Conservation (phyloP, 2,797 vertebrate species). For the Phylloscopus collybita region DNA sequence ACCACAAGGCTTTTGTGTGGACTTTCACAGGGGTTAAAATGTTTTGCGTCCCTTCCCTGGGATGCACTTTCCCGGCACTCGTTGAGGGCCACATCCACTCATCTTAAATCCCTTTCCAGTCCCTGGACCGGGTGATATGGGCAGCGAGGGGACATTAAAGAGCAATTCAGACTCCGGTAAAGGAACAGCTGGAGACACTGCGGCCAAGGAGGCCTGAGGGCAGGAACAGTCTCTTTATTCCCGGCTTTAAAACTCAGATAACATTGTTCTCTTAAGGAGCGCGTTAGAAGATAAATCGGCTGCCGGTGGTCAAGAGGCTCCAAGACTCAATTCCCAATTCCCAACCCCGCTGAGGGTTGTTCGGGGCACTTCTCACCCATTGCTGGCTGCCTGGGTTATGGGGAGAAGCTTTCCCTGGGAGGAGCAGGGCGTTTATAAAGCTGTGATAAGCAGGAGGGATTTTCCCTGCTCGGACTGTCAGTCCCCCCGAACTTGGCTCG, state of each 20-base stretch:
- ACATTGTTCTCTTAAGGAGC: neutral
- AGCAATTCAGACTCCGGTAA: neutral
- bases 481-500: neutral
- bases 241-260: neutral
- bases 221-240: neutral
- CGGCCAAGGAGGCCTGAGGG: neutral
- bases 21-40: neutral
- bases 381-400: neutral
- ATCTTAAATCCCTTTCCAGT: neutral
- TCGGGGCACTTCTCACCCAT: neutral
- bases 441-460: neutral
- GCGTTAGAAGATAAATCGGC: neutral
- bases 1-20: neutral
- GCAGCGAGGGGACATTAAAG: neutral
- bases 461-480: neutral
- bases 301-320: neutral
- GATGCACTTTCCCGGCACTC: neutral
- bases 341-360: neutral
- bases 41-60: neutral
- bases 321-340: neutral
- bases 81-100: accelerated
- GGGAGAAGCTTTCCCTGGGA: neutral
- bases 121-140: neutral
- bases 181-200: neutral
- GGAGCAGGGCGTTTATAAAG: neutral